These are phyloP conservation scores for Gymnogyps californianus DNA, from an alignment of 2,113 vertebrate genomes.

Conservation along the genomic window DNA sequence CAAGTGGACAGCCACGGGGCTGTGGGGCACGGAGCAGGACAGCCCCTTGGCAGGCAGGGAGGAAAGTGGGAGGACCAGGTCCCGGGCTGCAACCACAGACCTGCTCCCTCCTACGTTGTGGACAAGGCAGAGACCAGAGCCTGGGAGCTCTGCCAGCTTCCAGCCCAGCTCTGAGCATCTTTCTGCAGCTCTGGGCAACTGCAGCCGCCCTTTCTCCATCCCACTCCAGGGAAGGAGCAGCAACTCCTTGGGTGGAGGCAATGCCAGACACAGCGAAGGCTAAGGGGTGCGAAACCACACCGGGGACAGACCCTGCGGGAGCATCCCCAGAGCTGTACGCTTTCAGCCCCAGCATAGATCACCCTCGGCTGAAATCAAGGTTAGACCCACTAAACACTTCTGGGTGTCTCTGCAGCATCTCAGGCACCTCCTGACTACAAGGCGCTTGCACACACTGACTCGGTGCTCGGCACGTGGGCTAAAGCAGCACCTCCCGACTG, in stretches of 20 bases:
- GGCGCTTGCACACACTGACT: rapidly evolving
- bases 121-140: background rate
- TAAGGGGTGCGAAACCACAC: background rate
- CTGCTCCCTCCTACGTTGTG: rapidly evolving
- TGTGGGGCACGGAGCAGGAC: rapidly evolving
- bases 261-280: rapidly evolving
- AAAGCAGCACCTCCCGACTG: background rate
- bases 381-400: background rate
- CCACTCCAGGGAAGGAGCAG: background rate
- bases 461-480: background rate
- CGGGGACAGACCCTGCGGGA: background rate
- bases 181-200: background rate
- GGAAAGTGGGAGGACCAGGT: background rate
- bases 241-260: background rate
- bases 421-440: background rate
- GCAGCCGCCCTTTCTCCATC: rapidly evolving
- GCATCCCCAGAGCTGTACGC: background rate
- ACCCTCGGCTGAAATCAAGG: background rate
- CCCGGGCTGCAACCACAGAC: rapidly evolving
- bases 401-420: background rate
- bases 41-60: background rate
- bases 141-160: rapidly evolving
- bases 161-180: background rate
- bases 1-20: background rate
- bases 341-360: background rate